phyloP scores from a whole-genome alignment of 2,113 vertebrate species.

The Columbina picui region DNA sequence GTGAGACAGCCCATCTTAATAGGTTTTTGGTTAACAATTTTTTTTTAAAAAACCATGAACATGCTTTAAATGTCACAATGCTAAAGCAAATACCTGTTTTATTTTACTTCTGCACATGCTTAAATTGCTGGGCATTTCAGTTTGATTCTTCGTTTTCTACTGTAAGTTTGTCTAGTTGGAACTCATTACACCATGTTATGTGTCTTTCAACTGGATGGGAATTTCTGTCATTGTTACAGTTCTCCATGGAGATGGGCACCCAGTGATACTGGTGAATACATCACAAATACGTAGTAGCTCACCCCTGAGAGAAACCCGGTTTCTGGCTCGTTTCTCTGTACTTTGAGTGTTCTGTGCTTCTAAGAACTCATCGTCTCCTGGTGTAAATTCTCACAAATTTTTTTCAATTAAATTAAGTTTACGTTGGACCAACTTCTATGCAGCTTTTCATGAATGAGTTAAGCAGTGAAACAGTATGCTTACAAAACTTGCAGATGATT shows the following conservation, averaged over 20 bases:
- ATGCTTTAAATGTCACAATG: neutral
- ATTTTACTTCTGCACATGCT: neutral
- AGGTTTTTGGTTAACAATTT: slow-evolving; percentile 48
- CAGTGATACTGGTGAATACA: neutral
- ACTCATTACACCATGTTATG: neutral
- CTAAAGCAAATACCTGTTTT: slow-evolving; percentile 6
- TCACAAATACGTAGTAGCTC: neutral
- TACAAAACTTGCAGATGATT: neutral
- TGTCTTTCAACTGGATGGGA: neutral
- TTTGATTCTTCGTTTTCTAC: neutral
- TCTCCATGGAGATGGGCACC: neutral
- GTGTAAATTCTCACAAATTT: neutral
- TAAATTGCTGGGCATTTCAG: neutral
- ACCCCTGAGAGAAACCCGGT: neutral
- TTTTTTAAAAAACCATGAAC: slow-evolving; percentile 23
- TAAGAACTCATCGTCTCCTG: neutral
- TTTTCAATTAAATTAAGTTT: neutral
- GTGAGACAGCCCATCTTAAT: slow-evolving; percentile 19
- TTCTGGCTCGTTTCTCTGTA: neutral
- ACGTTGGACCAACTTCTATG: neutral
- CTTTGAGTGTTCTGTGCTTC: neutral
- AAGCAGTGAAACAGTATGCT: fast-evolving
- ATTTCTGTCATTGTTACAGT: neutral
- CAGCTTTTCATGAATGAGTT: neutral
- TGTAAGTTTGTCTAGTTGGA: slow-evolving; percentile 9